Conservation (phyloP, 2,113 vertebrate genomes). For the Talpa occidentalis region DNA sequence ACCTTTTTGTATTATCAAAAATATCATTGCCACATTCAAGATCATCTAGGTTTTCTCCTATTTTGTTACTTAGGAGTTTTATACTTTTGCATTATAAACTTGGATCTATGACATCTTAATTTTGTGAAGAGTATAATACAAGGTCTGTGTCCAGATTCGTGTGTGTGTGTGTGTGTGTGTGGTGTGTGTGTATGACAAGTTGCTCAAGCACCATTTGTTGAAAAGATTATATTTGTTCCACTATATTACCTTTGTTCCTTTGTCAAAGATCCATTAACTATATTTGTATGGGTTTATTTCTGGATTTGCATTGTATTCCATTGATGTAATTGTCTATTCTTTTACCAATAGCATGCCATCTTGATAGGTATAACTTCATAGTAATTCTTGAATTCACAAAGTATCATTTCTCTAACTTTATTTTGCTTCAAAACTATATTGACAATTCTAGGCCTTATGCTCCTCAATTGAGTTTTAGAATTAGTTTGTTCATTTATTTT, state of each 20-base stretch:
- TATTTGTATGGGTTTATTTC: not conserved
- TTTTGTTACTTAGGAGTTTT: too few relatives aligned
- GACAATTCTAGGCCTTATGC: not conserved
- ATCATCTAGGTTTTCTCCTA: not conserved
- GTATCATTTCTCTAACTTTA: not conserved
- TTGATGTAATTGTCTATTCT: not conserved
- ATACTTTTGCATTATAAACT: too few relatives aligned
- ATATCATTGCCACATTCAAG: not conserved
- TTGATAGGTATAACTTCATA: not conserved
- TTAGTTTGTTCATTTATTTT: not conserved
- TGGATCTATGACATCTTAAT: too few relatives aligned
- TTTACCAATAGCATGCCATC: not conserved
- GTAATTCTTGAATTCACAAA: not conserved
- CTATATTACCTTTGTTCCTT: not conserved
- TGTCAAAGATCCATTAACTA: not conserved
- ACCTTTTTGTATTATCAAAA: too few relatives aligned
- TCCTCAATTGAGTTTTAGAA: not conserved
- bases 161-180: not conserved
- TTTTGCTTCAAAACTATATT: not conserved
- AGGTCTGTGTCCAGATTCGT: not conserved
- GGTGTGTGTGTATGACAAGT: not conserved
- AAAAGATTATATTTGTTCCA: not conserved
- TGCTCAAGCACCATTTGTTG: not conserved
- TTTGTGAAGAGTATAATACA: too few relatives aligned
- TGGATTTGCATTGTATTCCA: not conserved